Conservation (phyloP, 2,113 vertebrate genomes). For the Macaca mulatta region DNA sequence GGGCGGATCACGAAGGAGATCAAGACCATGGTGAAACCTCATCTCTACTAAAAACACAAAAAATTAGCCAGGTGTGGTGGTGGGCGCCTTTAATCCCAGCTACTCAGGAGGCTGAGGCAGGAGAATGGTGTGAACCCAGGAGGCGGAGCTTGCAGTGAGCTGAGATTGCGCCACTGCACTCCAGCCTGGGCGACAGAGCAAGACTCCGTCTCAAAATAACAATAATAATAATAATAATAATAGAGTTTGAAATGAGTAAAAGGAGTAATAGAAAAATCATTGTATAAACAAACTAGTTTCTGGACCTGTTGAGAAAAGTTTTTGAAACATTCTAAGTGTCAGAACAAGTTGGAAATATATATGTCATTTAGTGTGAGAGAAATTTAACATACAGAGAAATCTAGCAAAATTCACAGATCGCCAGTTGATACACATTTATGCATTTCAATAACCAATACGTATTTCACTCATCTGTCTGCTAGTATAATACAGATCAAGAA, state of each 20-base stretch:
- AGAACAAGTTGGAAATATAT: constrained; percentile 9
- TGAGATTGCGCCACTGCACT: no score
- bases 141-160: no score
- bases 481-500: constrained; percentile 2
- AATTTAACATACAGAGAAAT: constrained; percentile 16
- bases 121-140: no score
- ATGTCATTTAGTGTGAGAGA: constrained; percentile 10
- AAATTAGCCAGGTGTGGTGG: no score
- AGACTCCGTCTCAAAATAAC: no score
- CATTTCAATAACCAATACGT: constrained; percentile 29
- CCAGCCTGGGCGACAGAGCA: no score
- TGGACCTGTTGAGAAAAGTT: neutral
- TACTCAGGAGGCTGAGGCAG: no score
- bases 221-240: neutral
- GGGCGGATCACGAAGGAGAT: no score
- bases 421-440: constrained; percentile 49
- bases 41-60: no score
- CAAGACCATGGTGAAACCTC: no score
- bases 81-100: no score
- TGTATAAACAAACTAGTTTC: neutral
- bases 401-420: neutral
- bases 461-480: constrained; percentile 3
- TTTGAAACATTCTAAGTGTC: constrained; percentile 8
- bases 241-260: neutral
- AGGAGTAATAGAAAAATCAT: neutral